phyloP scores from a whole-genome alignment of 2,797 vertebrate genomes.

The Peromyscus attwateri region DNA sequence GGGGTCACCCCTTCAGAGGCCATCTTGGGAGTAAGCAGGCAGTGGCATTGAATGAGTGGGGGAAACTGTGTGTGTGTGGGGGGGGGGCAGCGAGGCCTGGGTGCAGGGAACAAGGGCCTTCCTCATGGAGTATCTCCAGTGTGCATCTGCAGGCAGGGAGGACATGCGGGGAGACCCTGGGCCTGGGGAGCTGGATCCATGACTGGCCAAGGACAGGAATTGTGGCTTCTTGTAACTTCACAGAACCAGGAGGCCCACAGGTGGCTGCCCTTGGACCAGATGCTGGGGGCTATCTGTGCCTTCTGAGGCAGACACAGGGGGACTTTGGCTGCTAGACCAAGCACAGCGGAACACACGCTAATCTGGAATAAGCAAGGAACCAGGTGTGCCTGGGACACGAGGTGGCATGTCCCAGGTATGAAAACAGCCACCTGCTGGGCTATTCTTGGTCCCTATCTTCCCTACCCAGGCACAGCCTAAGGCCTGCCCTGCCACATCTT shows the following conservation, averaged over 20 bases:
- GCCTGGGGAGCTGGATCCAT: not conserved
- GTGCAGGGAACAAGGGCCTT: not conserved
- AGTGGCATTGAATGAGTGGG: not conserved
- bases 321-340: not conserved
- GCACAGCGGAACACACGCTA: not conserved
- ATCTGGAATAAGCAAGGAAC: not conserved
- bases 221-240: not conserved
- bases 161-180: not conserved
- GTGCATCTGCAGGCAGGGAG: not conserved
- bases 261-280: not conserved
- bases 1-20: not conserved
- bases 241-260: not conserved
- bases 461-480: not conserved
- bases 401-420: not conserved
- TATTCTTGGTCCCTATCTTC: not conserved
- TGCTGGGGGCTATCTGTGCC: not conserved
- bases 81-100: not conserved
- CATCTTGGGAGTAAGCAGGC: not conserved
- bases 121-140: not conserved
- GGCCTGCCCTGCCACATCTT: not conserved
- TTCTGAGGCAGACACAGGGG: not conserved
- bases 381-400: not conserved
- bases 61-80: not conserved
- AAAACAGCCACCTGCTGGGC: not conserved
- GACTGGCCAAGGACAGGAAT: not conserved